A percentile compares a stretch with the other conserved stretches of the same genome.
phyloP scores from a whole-genome alignment of 1,140 invertebrate genomes.

The Eurytemora carolleeae region DNA sequence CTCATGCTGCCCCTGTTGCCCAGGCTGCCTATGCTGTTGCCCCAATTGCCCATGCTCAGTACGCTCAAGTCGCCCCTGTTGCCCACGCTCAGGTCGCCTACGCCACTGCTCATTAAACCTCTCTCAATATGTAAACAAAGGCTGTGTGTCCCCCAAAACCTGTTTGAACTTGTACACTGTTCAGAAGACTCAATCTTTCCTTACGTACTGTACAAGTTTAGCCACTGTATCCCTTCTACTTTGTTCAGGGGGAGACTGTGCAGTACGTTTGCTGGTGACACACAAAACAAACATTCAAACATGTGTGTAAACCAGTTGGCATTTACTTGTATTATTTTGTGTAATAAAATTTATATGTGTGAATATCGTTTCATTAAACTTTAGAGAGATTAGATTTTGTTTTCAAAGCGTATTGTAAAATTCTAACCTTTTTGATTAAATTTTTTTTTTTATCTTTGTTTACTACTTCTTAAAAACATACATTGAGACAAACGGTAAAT shows the following conservation, averaged over 20 bases:
- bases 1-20: not conserved
- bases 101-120: not conserved
- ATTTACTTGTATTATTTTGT: too few relatives aligned
- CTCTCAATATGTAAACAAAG: not conserved
- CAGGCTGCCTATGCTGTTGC: not conserved
- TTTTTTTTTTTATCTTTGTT: too few relatives aligned
- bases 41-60: not conserved
- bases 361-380: too few relatives aligned
- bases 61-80: not conserved
- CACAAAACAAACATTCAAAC: not conserved
- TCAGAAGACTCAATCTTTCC: not conserved
- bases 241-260: not conserved
- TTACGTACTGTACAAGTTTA: not conserved
- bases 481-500: too few relatives aligned
- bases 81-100: not conserved
- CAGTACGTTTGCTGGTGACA: not conserved
- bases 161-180: not conserved
- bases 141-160: not conserved
- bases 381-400: too few relatives aligned
- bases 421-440: too few relatives aligned
- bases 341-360: too few relatives aligned
- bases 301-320: not conserved
- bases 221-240: not conserved
- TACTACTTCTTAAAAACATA: too few relatives aligned
- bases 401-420: too few relatives aligned